Evolutionary conservation across 2,888 invertebrate genomes (phyloP), one percentile per base, ranked within the genome.

Genomic region (Gasteruption jaculator): DNA sequence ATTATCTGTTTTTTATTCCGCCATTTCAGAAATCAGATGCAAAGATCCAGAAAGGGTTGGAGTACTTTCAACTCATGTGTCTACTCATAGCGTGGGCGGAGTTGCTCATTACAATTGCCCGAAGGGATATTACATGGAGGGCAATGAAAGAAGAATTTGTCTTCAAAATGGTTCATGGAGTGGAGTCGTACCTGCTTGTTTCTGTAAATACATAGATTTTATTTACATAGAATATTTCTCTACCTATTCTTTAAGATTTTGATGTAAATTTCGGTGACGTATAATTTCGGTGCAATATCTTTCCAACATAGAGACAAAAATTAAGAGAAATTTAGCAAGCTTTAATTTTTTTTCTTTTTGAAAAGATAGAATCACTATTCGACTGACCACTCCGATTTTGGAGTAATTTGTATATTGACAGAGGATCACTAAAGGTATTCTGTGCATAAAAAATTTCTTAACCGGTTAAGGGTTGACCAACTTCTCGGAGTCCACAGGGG

Each of bases 21-120:
- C n/a, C n/a, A n/a, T n/a, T n/a, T n/a, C 71, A 80, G 88, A 91
- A 76, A 87, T 91, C 46, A 83, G 82, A 25, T 91, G 91, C 63
- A 77, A 77, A 45, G 81, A 84, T 53, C 89, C 89, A 1, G 76
- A 80, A 15, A 73, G 73, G 30, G 77, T 79, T 0, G 71, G 70
- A n/a, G 66, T 69, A 3, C 52, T 74, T 24, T 76, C 76, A n/a
- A 74, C 75, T 19, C 74, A 75, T 61, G 74, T 80, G 3, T 77
- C 76, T 8, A 82, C 84, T 0, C 77, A 81, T 45, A 84, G 85
- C 48, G 85, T 91, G 19, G 89, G 88, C 4, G 86, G 88, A 0
- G 76, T 84, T 27, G 86, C 87, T 0, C 83, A 83, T 59, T 92
- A 91, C 62, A 79, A 81, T 35, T 92, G 92, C 65, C 83, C 85